Evolutionary conservation across 2,888 invertebrate species (phyloP).

Genomic region (Aelia acuminata): DNA sequence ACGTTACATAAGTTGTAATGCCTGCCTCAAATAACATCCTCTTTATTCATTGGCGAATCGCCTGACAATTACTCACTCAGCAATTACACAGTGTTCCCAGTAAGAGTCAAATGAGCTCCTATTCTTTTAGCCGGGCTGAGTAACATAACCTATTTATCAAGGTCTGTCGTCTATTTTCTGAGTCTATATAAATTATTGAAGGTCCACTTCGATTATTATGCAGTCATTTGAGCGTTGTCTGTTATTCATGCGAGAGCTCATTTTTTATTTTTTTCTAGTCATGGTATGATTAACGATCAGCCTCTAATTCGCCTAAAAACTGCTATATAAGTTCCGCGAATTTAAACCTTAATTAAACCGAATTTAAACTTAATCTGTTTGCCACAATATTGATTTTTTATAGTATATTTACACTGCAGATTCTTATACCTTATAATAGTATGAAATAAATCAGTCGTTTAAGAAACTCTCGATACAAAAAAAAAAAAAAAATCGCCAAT

Average conservation of each 20-base stretch:
- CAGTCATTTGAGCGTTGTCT: neutral
- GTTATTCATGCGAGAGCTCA: neutral
- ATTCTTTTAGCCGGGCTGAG: neutral
- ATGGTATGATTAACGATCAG: neutral
- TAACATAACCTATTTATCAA: conserved; percentile 16
- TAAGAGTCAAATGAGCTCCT: neutral
- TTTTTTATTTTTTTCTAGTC: neutral
- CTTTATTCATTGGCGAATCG: neutral
- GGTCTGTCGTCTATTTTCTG: neutral
- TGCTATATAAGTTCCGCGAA: too few relatives aligned
- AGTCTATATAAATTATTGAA: neutral
- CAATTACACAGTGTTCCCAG: neutral
- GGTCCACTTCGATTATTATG: neutral
- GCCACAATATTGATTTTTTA: too few relatives aligned
- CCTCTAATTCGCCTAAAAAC: neutral
- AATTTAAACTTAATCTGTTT: too few relatives aligned
- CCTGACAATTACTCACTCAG: neutral
- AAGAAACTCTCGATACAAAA: too few relatives aligned
- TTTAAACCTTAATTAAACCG: too few relatives aligned
- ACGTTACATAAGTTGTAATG: neutral
- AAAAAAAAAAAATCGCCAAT: too few relatives aligned
- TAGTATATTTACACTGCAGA: too few relatives aligned
- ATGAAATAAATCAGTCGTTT: too few relatives aligned
- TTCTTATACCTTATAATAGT: too few relatives aligned
- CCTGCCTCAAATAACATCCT: neutral